phyloP scores from a whole-genome alignment of 2,888 invertebrate species.

The Drosophila rellima region DNA sequence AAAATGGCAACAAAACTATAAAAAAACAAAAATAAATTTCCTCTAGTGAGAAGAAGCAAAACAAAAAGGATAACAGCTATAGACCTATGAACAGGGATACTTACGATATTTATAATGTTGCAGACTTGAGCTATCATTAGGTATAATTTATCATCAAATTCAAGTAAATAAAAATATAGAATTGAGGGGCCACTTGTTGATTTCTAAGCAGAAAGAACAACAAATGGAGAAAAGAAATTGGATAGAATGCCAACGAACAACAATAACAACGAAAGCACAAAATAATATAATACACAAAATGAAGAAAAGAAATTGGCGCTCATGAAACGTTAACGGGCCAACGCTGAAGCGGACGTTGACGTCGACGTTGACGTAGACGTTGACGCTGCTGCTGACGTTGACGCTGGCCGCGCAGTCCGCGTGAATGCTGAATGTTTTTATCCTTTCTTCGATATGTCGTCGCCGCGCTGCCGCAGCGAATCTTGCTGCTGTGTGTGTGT shows the following conservation, averaged over 20 bases:
- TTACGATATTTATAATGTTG: conserved; percentile 8
- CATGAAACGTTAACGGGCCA: conserved; percentile 71
- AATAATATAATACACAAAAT: conserved; percentile 66
- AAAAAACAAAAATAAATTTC: conserved; percentile 22
- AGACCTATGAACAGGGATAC: background rate
- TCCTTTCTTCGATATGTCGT: conserved; percentile 79
- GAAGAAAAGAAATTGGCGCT: conserved; percentile 73
- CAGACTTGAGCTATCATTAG: conserved; percentile 22
- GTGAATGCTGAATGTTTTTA: conserved; percentile 66
- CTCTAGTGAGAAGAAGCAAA: background rate
- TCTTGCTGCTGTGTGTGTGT: background rate
- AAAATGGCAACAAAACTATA: conserved; percentile 30
- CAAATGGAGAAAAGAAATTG: conserved; percentile 10
- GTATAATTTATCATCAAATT: conserved; percentile 4
- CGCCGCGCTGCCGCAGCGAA: conserved; percentile 40
- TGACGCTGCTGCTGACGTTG: conserved; percentile 26
- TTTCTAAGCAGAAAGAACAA: conserved; percentile 11
- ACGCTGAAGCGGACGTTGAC: conserved; percentile 26
- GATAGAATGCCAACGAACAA: conserved; percentile 27
- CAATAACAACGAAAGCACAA: conserved; percentile 33
- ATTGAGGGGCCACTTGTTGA: conserved; percentile 22
- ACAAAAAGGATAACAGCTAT: background rate
- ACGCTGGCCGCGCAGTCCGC: conserved; percentile 30
- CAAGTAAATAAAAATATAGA: background rate
- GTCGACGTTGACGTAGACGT: conserved; percentile 32